phyloP scores from a whole-genome alignment of 2,113 vertebrate genomes.

The Conger conger region DNA sequence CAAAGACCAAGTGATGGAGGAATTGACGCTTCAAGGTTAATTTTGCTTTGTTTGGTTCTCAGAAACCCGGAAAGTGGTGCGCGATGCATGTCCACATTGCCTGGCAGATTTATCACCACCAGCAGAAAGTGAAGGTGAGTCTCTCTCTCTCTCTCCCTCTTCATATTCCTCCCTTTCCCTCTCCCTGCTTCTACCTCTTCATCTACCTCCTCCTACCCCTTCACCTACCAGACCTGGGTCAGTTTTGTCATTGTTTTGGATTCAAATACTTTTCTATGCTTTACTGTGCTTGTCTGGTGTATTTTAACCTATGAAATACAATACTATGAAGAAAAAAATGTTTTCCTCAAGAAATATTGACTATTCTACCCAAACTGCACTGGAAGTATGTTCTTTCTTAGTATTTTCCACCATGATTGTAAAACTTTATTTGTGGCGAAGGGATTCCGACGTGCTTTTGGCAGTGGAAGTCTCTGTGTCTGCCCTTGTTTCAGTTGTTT shows the following conservation, averaged over 20 bases:
- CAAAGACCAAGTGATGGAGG: neutral
- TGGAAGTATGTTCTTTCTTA: neutral
- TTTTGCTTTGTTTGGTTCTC: conserved; percentile 43
- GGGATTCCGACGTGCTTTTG: neutral
- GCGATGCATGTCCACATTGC: conserved; percentile 97
- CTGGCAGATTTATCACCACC: conserved; percentile 98
- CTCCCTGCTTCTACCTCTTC: neutral
- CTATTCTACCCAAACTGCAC: neutral
- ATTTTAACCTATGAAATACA: too few relatives aligned
- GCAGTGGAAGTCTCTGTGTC: neutral
- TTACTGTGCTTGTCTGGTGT: too few relatives aligned
- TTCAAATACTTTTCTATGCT: too few relatives aligned
- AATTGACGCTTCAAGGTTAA: neutral
- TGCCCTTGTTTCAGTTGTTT: conserved; percentile 18
- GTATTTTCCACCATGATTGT: neutral
- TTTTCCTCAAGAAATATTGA: neutral
- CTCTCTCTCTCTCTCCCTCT: neutral
- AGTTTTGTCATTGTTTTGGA: too few relatives aligned
- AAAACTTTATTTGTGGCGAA: neutral
- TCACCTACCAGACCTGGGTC: too few relatives aligned
- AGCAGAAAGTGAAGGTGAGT: conserved; percentile 98
- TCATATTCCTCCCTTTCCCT: neutral
- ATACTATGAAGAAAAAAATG: neutral
- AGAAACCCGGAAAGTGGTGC: conserved; percentile 99
- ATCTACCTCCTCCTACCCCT: too few relatives aligned